Percentiles rank a stretch among this genome's conserved stretches.
These are phyloP conservation scores for Heliothis subflexa DNA, from an alignment of 1,140 invertebrate species.

Conservation along the genomic window DNA sequence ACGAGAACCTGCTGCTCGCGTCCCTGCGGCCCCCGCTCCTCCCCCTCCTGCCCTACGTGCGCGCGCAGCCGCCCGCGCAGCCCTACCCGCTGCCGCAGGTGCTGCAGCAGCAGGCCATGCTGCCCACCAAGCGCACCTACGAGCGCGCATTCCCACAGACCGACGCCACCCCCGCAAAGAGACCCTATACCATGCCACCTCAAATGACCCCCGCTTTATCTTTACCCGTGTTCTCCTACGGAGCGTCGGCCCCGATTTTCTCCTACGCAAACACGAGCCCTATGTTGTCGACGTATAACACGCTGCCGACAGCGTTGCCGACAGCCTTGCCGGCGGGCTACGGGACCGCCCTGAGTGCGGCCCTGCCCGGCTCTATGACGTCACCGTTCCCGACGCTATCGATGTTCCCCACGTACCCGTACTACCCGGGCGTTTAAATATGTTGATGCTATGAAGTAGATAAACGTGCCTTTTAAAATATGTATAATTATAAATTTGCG, in stretches of 20 bases:
- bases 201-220: constrained; percentile 79
- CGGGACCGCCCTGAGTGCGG: constrained; percentile 62
- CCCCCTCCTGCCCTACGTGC: constrained; percentile 63
- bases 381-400: constrained; percentile 69
- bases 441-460: neutral
- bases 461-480: constrained; percentile 1
- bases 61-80: constrained; percentile 63
- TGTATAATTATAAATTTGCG: neutral
- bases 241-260: constrained; percentile 69
- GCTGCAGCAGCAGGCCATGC: constrained; percentile 67
- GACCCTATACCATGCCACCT: constrained; percentile 79
- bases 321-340: constrained; percentile 69
- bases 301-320: constrained; percentile 65
- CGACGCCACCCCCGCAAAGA: constrained; percentile 78
- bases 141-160: constrained; percentile 83
- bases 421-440: constrained; percentile 75
- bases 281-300: constrained; percentile 72
- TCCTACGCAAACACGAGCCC: constrained; percentile 73
- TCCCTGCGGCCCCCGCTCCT: constrained; percentile 62
- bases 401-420: constrained; percentile 78
- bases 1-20: constrained; percentile 79
- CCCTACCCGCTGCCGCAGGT: constrained; percentile 73
- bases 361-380: constrained; percentile 61
- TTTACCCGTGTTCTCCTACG: constrained; percentile 85
- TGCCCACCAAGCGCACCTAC: constrained; percentile 80